A percentile compares a stretch with the other conserved stretches of the same genome.
Evolutionary conservation across 2,888 invertebrate species (phyloP).

Genomic region (Agrochola circellaris): DNA sequence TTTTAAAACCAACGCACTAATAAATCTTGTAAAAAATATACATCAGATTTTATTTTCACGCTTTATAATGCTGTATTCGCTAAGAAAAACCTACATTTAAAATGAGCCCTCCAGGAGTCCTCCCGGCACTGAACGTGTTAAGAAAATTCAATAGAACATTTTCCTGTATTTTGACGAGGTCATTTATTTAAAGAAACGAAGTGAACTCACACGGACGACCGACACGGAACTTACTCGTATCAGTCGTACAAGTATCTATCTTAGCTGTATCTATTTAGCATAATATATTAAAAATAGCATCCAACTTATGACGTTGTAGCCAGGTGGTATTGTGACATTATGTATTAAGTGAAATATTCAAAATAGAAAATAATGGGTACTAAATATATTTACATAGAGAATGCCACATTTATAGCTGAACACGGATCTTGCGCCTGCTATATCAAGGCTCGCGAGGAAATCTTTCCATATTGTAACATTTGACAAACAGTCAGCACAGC

Average conservation of each 20-base stretch:
- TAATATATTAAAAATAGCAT: constrained; percentile 3
- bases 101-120: no score
- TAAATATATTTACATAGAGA: constrained; percentile 16
- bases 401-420: not conserved
- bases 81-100: no score
- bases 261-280: constrained; percentile 9
- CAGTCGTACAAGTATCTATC: not conserved
- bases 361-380: not conserved
- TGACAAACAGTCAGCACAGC: not conserved
- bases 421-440: not conserved
- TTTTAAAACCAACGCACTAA: no score
- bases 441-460: not conserved
- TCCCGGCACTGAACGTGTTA: no score
- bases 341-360: not conserved
- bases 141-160: not conserved
- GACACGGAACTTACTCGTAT: constrained; percentile 6
- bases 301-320: not conserved
- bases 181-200: not conserved
- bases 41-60: no score
- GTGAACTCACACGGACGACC: not conserved
- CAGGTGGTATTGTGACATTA: constrained; percentile 6
- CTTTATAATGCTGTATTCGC: no score
- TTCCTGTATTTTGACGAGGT: not conserved
- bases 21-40: no score
- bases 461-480: not conserved